Conservation (phyloP, 2,888 invertebrate species). For the Nomada ferruginata region DNA sequence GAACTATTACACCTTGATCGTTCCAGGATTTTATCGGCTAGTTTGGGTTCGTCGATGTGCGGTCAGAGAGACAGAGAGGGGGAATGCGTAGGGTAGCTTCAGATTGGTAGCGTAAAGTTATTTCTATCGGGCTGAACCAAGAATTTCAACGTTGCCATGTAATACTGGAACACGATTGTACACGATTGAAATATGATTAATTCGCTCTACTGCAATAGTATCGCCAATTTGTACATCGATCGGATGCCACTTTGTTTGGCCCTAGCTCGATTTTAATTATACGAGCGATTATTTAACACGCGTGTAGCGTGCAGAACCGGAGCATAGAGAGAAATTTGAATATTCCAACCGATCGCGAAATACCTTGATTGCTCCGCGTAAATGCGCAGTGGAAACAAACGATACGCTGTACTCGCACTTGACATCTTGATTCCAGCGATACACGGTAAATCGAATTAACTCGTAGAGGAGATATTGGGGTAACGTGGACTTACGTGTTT, state of each 20-base stretch:
- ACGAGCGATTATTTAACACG: conserved; percentile 7
- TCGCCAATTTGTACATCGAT: conserved; percentile 29
- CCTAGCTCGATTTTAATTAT: conserved; percentile 18
- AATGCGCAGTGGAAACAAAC: background rate
- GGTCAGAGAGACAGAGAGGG: no score
- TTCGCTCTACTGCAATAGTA: background rate
- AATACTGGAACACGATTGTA: no score
- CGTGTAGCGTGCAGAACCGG: background rate
- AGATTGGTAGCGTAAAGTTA: no score
- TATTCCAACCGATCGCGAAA: background rate
- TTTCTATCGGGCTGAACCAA: no score
- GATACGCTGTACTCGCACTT: background rate
- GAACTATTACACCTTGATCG: background rate
- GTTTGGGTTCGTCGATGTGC: background rate
- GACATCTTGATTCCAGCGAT: background rate
- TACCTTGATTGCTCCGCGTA: background rate
- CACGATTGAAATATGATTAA: conserved; percentile 1
- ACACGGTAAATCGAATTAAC: background rate
- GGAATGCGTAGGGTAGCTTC: no score
- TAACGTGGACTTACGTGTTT: conserved; percentile 84
- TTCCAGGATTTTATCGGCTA: background rate
- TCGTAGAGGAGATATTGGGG: background rate
- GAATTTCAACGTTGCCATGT: no score
- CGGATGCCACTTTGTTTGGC: background rate
- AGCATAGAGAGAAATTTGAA: conserved; percentile 4